Base-by-base conservation (phyloP, 2,888 invertebrate species). In the Drosophila tanythrix region DNA sequence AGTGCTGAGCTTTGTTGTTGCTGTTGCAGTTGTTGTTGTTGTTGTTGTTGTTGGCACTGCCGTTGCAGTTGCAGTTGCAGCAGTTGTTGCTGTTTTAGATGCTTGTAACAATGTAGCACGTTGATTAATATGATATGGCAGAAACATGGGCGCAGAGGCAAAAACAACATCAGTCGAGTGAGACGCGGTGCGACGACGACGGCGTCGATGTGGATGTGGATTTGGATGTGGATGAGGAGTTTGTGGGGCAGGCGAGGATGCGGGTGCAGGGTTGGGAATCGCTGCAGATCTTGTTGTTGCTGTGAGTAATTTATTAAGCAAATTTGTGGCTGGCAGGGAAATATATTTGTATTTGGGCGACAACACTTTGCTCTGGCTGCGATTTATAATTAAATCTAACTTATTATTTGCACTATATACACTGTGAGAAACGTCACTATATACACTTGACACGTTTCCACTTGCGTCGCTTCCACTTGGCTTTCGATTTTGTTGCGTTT, bases 91-190 rank as follows among this genome's bases (percentile, higher is more conserved):
- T 79, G 74, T 72, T 74, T 71, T 67, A 65, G 81, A 68, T 80
- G 81, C 74, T 80, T 90, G 90, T 90, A 90, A 87, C 90, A 89
- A 84, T 90, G 92, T 87, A 82, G 81, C 82, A 81, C 75, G 75
- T 81, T 91, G 90, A 88, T 91, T 91, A 85, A 91, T 91, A 81
- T 88, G 87, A 83, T 83, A 90, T 88, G 82, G 86, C 83, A 81
- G 74, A 76, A 81, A 77, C 88, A 90, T 84, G 82, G 87, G 88
- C 80, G 83, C 82, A 21, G 60, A 56, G 69, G 64, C 68, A 66
- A 64, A 62, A 52, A 46, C 70, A 66, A 60, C 71, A 74, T 74
- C 85, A 75, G 68, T 73, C 83, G 83, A 80, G 56, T 82, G 86
- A 76, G 82, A 79, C 90, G 83, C 83, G 67, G 61, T 83, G 89